A percentile compares a stretch with the other conserved stretches of the same genome.
phyloP scores from a whole-genome alignment of 2,797 vertebrate genomes.

The Muscicapa striata region DNA sequence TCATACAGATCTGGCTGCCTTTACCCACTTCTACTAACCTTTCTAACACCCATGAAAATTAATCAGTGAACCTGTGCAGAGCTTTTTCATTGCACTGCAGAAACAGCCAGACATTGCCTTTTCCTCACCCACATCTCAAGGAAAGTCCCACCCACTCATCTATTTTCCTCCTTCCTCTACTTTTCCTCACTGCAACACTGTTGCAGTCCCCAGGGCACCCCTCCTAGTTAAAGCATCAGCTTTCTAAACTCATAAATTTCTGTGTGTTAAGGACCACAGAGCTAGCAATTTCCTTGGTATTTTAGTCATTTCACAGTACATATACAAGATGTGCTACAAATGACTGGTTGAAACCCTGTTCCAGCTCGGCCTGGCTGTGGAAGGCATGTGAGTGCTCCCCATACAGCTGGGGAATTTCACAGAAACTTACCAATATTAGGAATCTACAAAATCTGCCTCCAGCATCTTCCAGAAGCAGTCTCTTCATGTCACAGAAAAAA shows the following conservation, averaged over 20 bases:
- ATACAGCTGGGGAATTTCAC: not conserved
- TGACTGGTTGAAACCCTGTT: not conserved
- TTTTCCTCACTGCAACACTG: not conserved
- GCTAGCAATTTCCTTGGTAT: not conserved
- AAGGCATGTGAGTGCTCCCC: not conserved
- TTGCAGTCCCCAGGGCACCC: not conserved
- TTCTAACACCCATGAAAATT: not conserved
- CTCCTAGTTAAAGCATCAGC: not conserved
- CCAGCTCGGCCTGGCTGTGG: not conserved
- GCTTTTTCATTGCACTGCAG: not conserved
- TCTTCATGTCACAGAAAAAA: not conserved
- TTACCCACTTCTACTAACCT: not conserved
- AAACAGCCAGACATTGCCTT: not conserved
- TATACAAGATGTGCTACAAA: not conserved
- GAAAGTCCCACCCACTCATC: conserved; percentile 20
- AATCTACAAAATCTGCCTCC: not conserved
- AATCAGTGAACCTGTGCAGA: not conserved
- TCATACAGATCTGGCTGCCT: not conserved
- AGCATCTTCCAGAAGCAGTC: not conserved
- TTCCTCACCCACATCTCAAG: not conserved
- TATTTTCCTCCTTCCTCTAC: conserved; percentile 3
- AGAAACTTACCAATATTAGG: not conserved
- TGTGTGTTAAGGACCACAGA: not conserved
- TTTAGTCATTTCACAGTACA: not conserved
- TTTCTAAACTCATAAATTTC: not conserved